A percentile compares a stretch with the other conserved stretches of the same genome.
Evolutionary conservation across 2,888 invertebrate genomes (phyloP).

Genomic region (Brachyopa scutellaris): DNA sequence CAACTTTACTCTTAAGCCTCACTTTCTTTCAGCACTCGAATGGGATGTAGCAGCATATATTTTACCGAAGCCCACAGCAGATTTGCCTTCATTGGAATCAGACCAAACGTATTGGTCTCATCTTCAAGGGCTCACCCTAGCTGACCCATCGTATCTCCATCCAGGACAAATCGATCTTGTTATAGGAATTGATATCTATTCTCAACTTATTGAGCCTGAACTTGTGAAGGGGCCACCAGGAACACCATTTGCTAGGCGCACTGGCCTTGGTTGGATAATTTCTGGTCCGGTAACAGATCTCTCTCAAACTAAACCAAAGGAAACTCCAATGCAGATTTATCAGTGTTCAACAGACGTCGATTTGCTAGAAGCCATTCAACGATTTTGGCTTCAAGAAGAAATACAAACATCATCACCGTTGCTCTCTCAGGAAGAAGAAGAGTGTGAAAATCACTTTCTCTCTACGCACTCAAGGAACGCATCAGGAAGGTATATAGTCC

Average conservation of each 20-base stretch:
- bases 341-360: neutral
- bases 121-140: neutral
- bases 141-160: neutral
- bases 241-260: too few species aligned
- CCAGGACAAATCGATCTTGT: neutral
- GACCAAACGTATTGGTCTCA: neutral
- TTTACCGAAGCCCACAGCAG: neutral
- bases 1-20: neutral
- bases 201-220: neutral
- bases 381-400: neutral
- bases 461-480: neutral
- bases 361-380: neutral
- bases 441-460: neutral
- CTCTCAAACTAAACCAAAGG: neutral
- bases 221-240: neutral
- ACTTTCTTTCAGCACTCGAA: neutral
- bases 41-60: neutral
- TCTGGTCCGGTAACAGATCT: neutral
- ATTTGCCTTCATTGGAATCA: neutral
- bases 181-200: neutral
- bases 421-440: neutral
- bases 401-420: neutral
- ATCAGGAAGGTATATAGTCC: neutral
- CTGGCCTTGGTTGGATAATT: neutral
- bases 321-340: neutral